phyloP scores from a whole-genome alignment of 2,888 invertebrate genomes.

The Salpingus planirostris region DNA sequence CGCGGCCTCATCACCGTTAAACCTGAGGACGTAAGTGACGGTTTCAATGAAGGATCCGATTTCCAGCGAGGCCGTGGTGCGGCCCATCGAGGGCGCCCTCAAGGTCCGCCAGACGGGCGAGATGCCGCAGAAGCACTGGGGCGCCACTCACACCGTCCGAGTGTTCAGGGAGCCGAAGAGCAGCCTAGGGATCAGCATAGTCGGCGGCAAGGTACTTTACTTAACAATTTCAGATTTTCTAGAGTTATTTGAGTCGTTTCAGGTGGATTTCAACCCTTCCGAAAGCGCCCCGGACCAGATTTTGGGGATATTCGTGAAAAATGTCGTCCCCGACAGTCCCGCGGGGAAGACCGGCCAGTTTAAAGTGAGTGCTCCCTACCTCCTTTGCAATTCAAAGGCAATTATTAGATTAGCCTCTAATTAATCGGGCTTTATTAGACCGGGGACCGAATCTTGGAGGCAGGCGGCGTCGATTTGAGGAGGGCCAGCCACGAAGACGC shows the following conservation, averaged over 20 bases:
- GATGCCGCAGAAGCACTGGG: constrained; percentile 69
- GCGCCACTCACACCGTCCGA: constrained; percentile 66
- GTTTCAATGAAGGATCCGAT: background rate
- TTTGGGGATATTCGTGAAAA: constrained; percentile 96
- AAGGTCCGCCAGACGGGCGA: constrained; percentile 40
- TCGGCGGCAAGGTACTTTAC: constrained; percentile 92
- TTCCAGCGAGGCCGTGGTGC: constrained; percentile 24
- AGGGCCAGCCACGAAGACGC: constrained; percentile 90
- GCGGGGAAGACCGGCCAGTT: constrained; percentile 84
- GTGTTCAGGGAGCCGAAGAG: constrained; percentile 63
- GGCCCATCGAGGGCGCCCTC: constrained; percentile 27
- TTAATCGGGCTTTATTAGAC: constrained; percentile 48
- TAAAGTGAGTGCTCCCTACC: constrained; percentile 49
- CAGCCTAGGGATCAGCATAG: constrained; percentile 93
- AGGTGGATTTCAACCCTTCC: constrained; percentile 68
- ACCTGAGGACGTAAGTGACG: too few relatives aligned
- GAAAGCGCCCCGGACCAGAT: constrained; percentile 55
- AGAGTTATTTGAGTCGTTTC: constrained; percentile 20
- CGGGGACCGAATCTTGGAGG: constrained; percentile 82
- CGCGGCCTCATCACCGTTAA: too few relatives aligned
- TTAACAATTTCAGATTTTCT: too few relatives aligned
- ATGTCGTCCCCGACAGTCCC: constrained; percentile 88
- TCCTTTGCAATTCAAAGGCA: background rate
- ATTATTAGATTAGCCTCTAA: too few relatives aligned
- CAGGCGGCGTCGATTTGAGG: constrained; percentile 83